These are phyloP conservation scores for Sturnira hondurensis DNA, from an alignment of 2,113 vertebrate species.

Conservation along the genomic window DNA sequence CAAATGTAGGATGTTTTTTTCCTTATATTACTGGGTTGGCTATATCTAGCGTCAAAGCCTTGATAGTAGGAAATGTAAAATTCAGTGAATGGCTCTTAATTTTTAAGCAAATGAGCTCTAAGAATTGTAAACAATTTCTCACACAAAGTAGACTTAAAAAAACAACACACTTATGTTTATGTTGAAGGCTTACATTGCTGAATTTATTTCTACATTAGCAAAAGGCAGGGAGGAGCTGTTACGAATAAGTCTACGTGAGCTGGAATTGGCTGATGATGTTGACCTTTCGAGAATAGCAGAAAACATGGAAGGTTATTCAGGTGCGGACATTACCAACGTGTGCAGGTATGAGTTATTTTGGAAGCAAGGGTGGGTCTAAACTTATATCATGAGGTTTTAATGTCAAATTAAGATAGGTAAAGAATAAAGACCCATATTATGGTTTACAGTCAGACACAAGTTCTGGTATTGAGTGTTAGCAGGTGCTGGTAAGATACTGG, in stretches of 20 bases:
- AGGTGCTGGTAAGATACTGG: background rate
- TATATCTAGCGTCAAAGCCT: background rate
- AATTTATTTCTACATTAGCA: conserved; percentile 80
- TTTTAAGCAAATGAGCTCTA: background rate
- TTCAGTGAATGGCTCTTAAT: background rate
- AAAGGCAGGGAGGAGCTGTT: conserved; percentile 94
- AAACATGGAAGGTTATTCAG: conserved; percentile 97
- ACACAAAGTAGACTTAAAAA: background rate
- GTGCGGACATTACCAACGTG: conserved; percentile 97
- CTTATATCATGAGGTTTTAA: background rate
- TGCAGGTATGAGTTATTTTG: conserved; percentile 88
- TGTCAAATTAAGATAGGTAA: background rate
- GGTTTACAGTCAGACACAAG: background rate
- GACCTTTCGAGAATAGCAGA: conserved; percentile 93
- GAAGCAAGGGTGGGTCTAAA: background rate
- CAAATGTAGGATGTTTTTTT: background rate
- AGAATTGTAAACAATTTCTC: background rate
- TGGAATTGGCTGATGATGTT: conserved; percentile 94
- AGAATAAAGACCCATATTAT: background rate
- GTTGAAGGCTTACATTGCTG: conserved; percentile 41
- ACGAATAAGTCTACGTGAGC: conserved; percentile 92
- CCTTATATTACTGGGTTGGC: background rate
- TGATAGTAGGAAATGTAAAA: background rate
- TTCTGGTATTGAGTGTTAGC: background rate
- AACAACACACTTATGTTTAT: background rate